Evolutionary conservation across 1,140 invertebrate species (phyloP).

Genomic region (Aporrectodea caliginosa): DNA sequence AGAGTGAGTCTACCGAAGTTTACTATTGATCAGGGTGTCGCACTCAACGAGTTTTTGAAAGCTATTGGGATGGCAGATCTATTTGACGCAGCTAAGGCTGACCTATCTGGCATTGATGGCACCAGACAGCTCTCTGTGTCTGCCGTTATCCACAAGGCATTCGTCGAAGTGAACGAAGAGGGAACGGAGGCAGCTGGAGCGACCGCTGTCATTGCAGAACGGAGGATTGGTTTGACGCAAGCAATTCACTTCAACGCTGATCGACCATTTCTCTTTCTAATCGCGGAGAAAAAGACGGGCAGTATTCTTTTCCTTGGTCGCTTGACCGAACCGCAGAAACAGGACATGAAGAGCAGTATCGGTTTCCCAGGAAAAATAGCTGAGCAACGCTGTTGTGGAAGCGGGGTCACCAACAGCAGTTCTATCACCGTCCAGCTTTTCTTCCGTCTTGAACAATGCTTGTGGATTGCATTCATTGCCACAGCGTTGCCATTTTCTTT

Average conservation of each 20-base stretch:
- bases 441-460: too few relatives aligned
- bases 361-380: too few relatives aligned
- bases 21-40: conserved; percentile 39
- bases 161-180: too few relatives aligned
- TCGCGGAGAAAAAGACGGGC: not conserved
- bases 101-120: conserved; percentile 42
- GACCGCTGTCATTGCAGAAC: not conserved
- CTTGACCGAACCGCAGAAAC: not conserved
- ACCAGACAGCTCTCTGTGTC: conserved; percentile 39
- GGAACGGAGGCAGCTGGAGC: conserved; percentile 18
- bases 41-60: conserved; percentile 50
- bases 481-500: too few relatives aligned
- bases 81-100: conserved; percentile 35
- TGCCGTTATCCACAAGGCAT: conserved; percentile 57
- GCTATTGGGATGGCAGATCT: conserved; percentile 37
- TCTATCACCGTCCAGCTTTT: too few relatives aligned
- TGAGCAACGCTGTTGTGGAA: too few relatives aligned
- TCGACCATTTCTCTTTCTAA: conserved; percentile 20
- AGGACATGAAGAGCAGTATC: too few relatives aligned
- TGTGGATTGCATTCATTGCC: too few relatives aligned
- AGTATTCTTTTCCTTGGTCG: conserved; percentile 21
- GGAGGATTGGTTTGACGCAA: too few relatives aligned
- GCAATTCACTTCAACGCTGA: conserved; percentile 14
- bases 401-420: too few relatives aligned
- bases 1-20: conserved; percentile 47